Evolutionary conservation across 2,113 vertebrate species (phyloP).

Genomic region (Butorides virescens): DNA sequence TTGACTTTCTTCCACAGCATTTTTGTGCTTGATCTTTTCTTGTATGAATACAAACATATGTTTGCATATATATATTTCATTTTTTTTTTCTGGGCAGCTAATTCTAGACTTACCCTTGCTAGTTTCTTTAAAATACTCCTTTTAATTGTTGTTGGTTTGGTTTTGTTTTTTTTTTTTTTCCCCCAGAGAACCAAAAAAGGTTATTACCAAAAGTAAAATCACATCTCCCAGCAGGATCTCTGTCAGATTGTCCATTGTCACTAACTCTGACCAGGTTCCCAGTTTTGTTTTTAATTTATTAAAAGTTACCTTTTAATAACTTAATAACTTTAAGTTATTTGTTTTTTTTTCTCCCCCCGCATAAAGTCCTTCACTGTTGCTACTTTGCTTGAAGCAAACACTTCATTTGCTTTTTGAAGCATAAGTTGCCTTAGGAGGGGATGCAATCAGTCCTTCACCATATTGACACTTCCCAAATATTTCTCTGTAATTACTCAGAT

Average conservation of each 20-base stretch:
- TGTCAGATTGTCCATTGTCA: background rate
- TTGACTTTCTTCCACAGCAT: background rate
- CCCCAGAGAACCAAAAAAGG: background rate
- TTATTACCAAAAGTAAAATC: background rate
- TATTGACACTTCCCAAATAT: background rate
- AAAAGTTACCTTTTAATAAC: background rate
- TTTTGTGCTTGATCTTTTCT: background rate
- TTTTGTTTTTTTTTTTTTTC: background rate
- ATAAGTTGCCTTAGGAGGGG: background rate
- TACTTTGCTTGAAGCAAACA: background rate
- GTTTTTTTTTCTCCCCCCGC: fast-evolving
- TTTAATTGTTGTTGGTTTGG: background rate
- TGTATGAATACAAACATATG: background rate
- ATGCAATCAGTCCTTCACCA: background rate
- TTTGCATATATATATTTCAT: background rate
- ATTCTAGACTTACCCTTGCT: background rate
- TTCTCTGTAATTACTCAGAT: background rate
- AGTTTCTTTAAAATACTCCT: background rate
- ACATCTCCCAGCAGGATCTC: background rate
- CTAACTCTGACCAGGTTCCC: background rate
- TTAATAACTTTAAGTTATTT: background rate
- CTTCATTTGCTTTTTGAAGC: background rate
- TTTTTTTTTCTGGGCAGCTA: background rate
- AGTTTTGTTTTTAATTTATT: background rate
- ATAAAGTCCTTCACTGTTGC: background rate